phyloP scores from a whole-genome alignment of 1,140 invertebrate genomes.

The Amphibalanus amphitrite region DNA sequence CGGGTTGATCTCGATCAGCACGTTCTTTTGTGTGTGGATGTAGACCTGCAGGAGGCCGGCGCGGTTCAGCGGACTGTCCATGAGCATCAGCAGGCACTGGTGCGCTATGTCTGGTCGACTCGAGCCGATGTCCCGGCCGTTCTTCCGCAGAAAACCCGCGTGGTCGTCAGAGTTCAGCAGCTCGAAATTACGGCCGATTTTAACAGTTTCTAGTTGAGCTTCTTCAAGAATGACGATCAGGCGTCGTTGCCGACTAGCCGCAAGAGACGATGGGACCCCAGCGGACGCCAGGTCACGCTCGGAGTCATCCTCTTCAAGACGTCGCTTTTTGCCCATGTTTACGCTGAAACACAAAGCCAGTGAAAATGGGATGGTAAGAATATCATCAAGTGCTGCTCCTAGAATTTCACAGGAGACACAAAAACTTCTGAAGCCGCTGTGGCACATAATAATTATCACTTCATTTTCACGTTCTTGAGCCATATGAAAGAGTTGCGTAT shows the following conservation, averaged over 20 bases:
- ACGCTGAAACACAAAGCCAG: no score
- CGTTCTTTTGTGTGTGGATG: slow-evolving; percentile 89
- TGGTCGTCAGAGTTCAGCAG: slow-evolving; percentile 91
- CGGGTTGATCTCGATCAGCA: slow-evolving; percentile 95
- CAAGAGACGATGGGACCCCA: no score
- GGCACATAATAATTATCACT: no score
- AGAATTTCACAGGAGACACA: no score
- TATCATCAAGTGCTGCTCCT: no score
- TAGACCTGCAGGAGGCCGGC: slow-evolving; percentile 77
- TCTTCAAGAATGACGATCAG: slow-evolving; percentile 85
- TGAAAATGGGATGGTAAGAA: no score
- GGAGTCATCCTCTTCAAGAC: no score
- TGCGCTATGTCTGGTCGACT: slow-evolving; percentile 89
- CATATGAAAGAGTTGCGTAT: no score
- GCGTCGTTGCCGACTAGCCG: slow-evolving; percentile 22
- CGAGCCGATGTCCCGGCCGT: slow-evolving; percentile 60
- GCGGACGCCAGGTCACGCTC: no score
- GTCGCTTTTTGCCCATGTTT: no score
- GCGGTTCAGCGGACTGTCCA: slow-evolving; percentile 88
- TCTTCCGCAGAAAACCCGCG: slow-evolving; percentile 58
- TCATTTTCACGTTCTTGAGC: no score
- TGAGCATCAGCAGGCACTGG: slow-evolving; percentile 86
- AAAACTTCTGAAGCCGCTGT: no score
- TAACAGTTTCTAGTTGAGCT: slow-evolving; percentile 87
- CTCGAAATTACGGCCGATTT: slow-evolving; percentile 55